Conservation (phyloP, 2,113 vertebrate genomes). For the Collichthys lucidus region DNA sequence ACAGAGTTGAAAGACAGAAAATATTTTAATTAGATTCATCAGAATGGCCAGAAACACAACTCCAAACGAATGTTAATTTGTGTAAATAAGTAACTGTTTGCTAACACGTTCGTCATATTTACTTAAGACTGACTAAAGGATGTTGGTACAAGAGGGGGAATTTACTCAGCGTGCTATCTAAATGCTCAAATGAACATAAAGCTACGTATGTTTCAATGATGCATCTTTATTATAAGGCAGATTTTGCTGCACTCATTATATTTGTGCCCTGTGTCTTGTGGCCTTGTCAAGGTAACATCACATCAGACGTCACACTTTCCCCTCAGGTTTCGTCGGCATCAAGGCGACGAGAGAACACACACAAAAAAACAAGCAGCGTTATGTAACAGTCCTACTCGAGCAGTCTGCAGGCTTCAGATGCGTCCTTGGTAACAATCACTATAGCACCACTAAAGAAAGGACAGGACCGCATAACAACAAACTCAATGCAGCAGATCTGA, state of each 20-base stretch:
- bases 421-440: constrained; percentile 73
- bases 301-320: constrained; percentile 18
- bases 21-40: no score
- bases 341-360: constrained; percentile 13
- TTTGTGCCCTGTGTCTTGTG: not conserved
- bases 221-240: not conserved
- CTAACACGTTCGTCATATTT: not conserved
- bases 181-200: no score
- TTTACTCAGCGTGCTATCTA: no score
- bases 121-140: not conserved
- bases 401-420: constrained; percentile 48
- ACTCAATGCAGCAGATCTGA: constrained; percentile 20
- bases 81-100: not conserved
- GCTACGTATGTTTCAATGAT: no score
- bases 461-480: constrained; percentile 52
- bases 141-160: not conserved
- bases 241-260: not conserved
- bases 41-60: no score
- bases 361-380: constrained; percentile 37
- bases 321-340: constrained; percentile 12
- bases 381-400: constrained; percentile 54
- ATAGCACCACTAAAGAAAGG: constrained; percentile 54
- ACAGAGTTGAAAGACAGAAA: not conserved
- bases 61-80: not conserved
- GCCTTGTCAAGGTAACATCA: constrained; percentile 6